Base-by-base conservation (phyloP, 2,888 invertebrate genomes). In the Melanargia galathea region DNA sequence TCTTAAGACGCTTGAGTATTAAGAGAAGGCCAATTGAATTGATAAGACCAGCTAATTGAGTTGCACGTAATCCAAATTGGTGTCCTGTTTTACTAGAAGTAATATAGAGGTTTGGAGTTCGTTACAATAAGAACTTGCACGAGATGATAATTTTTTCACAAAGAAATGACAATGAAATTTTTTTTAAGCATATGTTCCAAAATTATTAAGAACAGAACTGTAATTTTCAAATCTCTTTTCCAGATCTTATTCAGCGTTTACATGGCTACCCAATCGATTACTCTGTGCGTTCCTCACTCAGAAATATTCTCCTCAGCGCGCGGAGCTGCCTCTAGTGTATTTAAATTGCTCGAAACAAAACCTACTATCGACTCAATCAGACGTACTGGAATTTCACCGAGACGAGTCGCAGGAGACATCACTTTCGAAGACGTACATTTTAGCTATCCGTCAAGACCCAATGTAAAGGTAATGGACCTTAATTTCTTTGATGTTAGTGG, bases 261-360 rank as follows among this genome's bases (percentile, higher is more conserved):
- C 70, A 94, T 95, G 86, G 96, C 95, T 0, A 95, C 96, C 0
- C 95, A 96, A 78, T 95, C 95, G 46, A 92, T 96, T 71, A 96
- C 96, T 0, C 92, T 95, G 67, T 93, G 95, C 56, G 94, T 95
- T 8, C 95, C 96, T 0, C 95, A 96, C 74, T 86, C 94, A 16
- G 96, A 96, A 73, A 93, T 95, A 0, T 95, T 96, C 75, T 93
- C 94, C 0, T 90, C 93, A 0, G 96, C 96, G 0, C 90, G 93
- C 0, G 96, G 95, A 0, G 95, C 96, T 0, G 97, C 96, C 0
- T 92, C 93, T 13, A 93, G 92, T 62, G 92, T 97, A 18, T 97
- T 94, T 77, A 86, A 92, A 45, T 92, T 96, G 11, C 93, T 97
- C 46, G 96, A 96, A 70, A 92, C 94, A 60, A 81, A 91, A 64